These are phyloP conservation scores for Urocolius indicus DNA, from an alignment of 2,113 vertebrate species.

Conservation along the genomic window DNA sequence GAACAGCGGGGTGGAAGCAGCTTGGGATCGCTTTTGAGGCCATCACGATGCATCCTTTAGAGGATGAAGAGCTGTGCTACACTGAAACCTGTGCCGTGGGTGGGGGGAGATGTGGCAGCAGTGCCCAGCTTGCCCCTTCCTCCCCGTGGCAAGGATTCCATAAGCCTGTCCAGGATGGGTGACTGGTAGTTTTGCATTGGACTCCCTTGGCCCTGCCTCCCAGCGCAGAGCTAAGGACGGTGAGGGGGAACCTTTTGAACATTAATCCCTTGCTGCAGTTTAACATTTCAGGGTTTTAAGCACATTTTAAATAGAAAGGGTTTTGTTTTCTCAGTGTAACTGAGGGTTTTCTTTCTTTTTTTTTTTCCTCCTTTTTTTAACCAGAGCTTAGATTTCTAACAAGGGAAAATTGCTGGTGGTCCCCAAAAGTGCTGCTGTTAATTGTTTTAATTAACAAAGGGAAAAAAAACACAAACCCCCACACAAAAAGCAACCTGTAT, in stretches of 20 bases:
- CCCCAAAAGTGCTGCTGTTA: constrained; percentile 76
- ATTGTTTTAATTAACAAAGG: constrained; percentile 77
- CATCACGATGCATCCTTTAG: constrained; percentile 5
- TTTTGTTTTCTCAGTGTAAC: constrained; percentile 54
- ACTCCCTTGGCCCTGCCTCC: constrained; percentile 14
- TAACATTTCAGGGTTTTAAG: constrained; percentile 63
- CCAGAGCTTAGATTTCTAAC: constrained; percentile 71
- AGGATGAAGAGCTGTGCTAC: not conserved
- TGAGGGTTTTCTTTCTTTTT: not conserved
- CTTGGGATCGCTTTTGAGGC: constrained; percentile 26
- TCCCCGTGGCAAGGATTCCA: not conserved
- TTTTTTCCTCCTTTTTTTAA: not conserved
- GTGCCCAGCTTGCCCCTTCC: not conserved
- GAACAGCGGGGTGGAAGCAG: constrained; percentile 23
- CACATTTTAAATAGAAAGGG: constrained; percentile 60
- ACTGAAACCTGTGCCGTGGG: not conserved
- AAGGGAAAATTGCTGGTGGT: constrained; percentile 72
- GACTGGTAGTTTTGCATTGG: constrained; percentile 6
- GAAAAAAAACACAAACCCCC: constrained; percentile 53
- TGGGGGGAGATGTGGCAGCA: not conserved
- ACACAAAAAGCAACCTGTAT: too few species aligned
- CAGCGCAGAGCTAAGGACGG: constrained; percentile 38
- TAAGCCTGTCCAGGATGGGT: not conserved
- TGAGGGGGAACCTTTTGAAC: constrained; percentile 13
- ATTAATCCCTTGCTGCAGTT: constrained; percentile 17